Evolutionary conservation across 2,888 invertebrate genomes (phyloP).

Genomic region (Phalangium opilio): DNA sequence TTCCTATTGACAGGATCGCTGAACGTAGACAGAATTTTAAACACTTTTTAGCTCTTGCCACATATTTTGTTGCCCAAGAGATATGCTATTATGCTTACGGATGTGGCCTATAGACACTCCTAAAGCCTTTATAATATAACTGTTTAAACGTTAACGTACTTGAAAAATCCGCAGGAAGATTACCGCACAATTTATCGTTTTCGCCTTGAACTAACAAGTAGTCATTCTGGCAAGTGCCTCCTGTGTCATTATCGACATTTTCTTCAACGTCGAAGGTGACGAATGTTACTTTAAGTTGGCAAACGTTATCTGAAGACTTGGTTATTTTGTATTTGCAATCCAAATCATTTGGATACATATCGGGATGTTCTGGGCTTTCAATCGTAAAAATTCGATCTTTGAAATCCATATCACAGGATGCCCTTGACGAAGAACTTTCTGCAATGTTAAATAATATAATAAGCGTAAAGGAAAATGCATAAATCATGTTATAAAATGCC

Average conservation of each 20-base stretch:
- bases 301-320: conserved; percentile 17
- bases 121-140: no score
- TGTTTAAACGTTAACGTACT: conserved; percentile 8
- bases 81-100: no score
- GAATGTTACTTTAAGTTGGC: conserved; percentile 22
- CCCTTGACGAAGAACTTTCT: background rate
- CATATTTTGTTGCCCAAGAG: no score
- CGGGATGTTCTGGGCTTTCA: conserved; percentile 21
- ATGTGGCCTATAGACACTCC: no score
- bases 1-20: no score
- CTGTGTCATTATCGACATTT: conserved; percentile 1
- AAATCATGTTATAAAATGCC: no score
- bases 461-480: background rate
- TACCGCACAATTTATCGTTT: conserved; percentile 20
- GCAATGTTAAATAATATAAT: background rate
- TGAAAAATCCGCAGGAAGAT: conserved; percentile 11
- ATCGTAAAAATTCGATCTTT: conserved; percentile 19
- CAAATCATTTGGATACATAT: conserved; percentile 16
- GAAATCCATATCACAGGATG: conserved; percentile 18
- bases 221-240: conserved; percentile 19
- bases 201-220: conserved; percentile 19
- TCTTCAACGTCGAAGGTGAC: conserved; percentile 21
- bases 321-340: conserved; percentile 22
- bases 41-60: no score
- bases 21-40: no score